A percentile compares a stretch with the other conserved stretches of the same genome.
Conservation (phyloP, 2,113 vertebrate species). For the Xenotilapia longispinis region DNA sequence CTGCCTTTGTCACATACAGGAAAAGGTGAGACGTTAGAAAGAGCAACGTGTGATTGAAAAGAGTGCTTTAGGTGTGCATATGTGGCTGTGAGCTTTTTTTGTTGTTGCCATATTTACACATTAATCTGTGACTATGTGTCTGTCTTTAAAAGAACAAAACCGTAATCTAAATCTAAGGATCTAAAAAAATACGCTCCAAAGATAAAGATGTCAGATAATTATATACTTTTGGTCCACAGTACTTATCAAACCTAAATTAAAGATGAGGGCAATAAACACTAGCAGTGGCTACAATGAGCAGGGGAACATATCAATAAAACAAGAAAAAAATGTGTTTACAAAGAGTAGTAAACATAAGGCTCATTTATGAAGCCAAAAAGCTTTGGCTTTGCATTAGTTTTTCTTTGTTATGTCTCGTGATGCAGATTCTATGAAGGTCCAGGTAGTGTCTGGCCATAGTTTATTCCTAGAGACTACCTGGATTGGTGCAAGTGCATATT, state of each 20-base stretch:
- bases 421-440: background rate
- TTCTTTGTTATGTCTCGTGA: background rate
- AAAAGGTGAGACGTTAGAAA: slow-evolving; percentile 24
- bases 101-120: background rate
- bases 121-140: background rate
- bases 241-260: background rate
- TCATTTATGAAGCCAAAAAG: background rate
- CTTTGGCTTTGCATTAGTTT: background rate
- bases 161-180: background rate
- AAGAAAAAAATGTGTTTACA: background rate
- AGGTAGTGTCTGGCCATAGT: background rate
- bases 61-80: background rate
- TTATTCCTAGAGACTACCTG: background rate
- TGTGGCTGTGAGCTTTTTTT: background rate
- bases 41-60: background rate
- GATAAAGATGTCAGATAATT: background rate
- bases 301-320: background rate
- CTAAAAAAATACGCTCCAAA: fast-evolving
- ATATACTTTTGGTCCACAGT: background rate
- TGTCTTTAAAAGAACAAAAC: background rate
- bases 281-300: background rate
- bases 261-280: background rate
- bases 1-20: background rate
- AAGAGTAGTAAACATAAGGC: background rate
- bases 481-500: background rate